Conservation (phyloP, 2,888 invertebrate species). For the Melieria picta region DNA sequence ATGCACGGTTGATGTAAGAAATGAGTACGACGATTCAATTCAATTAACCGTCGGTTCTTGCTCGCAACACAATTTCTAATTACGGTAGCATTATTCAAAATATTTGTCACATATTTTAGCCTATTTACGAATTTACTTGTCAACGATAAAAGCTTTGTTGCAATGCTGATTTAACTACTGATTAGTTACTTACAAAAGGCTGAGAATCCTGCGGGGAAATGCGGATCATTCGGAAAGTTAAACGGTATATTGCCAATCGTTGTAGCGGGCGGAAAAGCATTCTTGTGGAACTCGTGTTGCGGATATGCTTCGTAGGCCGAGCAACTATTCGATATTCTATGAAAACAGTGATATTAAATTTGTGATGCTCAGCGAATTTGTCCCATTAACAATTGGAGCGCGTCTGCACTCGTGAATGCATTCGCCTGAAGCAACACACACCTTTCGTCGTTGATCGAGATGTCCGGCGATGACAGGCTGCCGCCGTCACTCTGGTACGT, state of each 20-base stretch:
- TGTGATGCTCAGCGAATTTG: background rate
- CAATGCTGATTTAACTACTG: background rate
- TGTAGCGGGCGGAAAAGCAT: slow-evolving; percentile 42
- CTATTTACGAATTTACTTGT: no score
- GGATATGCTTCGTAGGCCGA: slow-evolving; percentile 37
- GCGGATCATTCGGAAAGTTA: slow-evolving; percentile 58
- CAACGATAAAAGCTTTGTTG: background rate
- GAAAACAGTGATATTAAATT: slow-evolving; percentile 5
- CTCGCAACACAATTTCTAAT: no score
- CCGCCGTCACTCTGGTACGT: slow-evolving; percentile 63
- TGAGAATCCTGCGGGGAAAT: slow-evolving; percentile 63
- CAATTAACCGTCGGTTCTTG: no score
- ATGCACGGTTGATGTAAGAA: no score
- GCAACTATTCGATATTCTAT: slow-evolving; percentile 40
- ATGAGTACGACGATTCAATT: no score
- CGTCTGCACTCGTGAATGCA: background rate
- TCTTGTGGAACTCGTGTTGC: slow-evolving; percentile 40
- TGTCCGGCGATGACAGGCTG: slow-evolving; percentile 62
- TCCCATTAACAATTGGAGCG: background rate
- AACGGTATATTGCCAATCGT: slow-evolving; percentile 49
- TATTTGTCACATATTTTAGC: no score
- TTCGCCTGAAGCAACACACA: slow-evolving; percentile 34
- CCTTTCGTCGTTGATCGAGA: slow-evolving; percentile 62
- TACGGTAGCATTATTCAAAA: background rate
- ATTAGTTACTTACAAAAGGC: slow-evolving; percentile 63